Evolutionary conservation across 2,113 vertebrate genomes (phyloP), one percentile per base, ranked within the genome.

Genomic region (Phoxinus phoxinus): DNA sequence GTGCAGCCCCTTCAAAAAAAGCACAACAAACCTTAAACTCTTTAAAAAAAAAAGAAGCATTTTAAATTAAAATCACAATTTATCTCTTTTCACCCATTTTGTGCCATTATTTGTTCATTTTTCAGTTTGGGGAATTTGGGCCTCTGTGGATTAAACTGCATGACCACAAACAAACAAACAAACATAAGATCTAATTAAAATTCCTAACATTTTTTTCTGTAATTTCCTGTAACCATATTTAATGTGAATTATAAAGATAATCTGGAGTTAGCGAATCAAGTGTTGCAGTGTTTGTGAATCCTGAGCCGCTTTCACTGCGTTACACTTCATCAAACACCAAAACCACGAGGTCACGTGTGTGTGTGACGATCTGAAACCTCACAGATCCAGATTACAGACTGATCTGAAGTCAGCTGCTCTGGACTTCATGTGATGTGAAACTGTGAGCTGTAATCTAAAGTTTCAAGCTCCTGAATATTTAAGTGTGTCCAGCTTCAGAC

Each of bases 381-480:
- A 7, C 53, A 21, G 21, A 21, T 56, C 19, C 21, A 21, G 6
- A 56, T 56, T 6, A 2, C 19, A 56, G 13, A 61, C 59, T 61
- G 59, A 63, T 27, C 59, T 63, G 11, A 25, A 6, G 27, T 63
- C 59, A 63, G 59, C n/a, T 63, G 59, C 59, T 63, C 0, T 63
- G 53, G 19, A 56, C 53, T 56, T 56, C 23, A 23, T 21, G 53
- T n/a, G 21, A n/a, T 10, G 58, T n/a, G 58, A 59, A n/a, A 25
- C 23, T n/a, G n/a, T n/a, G n/a, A 11, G 59, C 59, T 27, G 59
- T 32, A 56, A 56, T 61, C 15, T 85, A 21, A 25, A 8, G 53
- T 88, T 88, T 72, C 87, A 17, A 35, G 27, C 63, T 78, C 27
- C 9, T 88, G 79, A 78, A 85, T 85, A 78, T 88, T 88, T 88